Conservation (phyloP, 2,888 invertebrate species). For the Eristalis intricaria region DNA sequence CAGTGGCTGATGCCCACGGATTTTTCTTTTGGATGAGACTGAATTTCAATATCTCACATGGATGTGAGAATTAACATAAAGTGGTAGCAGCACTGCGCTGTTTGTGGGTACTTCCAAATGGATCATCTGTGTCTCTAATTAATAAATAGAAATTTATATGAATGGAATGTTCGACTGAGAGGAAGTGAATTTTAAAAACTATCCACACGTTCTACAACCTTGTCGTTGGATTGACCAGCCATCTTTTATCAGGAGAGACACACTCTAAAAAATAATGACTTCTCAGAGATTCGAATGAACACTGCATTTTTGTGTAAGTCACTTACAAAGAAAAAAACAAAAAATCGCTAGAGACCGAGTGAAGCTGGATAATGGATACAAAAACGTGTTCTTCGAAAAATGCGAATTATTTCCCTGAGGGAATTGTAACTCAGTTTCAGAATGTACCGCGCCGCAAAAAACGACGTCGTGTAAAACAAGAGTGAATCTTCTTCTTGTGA, state of each 20-base stretch:
- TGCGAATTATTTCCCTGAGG: slow-evolving; percentile 38
- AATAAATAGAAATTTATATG: slow-evolving; percentile 36
- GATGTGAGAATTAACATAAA: slow-evolving; percentile 55
- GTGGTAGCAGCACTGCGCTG: slow-evolving; percentile 9
- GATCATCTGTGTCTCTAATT: slow-evolving; percentile 37
- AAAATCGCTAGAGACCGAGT: background rate
- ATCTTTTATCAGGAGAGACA: background rate
- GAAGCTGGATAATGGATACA: slow-evolving; percentile 1
- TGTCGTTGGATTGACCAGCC: background rate
- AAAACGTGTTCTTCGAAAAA: slow-evolving; percentile 35
- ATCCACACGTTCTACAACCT: background rate
- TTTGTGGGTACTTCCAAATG: slow-evolving; percentile 42
- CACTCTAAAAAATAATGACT: background rate
- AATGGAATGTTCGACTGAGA: background rate
- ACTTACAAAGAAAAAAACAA: background rate
- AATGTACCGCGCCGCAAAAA: background rate
- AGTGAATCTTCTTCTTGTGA: background rate
- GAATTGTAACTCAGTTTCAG: background rate
- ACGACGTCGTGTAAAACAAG: background rate
- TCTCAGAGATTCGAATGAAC: background rate
- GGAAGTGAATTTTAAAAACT: background rate
- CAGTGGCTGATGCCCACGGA: slow-evolving; percentile 45
- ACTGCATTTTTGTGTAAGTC: background rate
- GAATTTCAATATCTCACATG: slow-evolving; percentile 11
- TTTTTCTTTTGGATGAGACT: background rate